Evolutionary conservation across 2,797 vertebrate species (phyloP).

Genomic region (Serranus cabrilla): DNA sequence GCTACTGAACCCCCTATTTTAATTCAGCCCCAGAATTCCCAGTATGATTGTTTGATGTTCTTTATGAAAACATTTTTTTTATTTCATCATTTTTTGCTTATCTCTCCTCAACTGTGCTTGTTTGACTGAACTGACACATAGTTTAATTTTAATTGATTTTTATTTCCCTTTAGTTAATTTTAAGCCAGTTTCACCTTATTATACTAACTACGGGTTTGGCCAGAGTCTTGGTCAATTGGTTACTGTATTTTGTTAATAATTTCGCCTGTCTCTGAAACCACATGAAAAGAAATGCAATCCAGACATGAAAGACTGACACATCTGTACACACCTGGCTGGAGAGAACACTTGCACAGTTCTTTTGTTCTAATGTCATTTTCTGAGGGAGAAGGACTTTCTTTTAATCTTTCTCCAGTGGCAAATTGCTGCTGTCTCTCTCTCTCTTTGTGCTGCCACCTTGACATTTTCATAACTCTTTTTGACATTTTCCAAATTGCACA

Average conservation of each 20-base stretch:
- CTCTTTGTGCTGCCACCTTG: constrained; percentile 42
- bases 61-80: constrained; percentile 53
- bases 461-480: constrained; percentile 64
- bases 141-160: constrained; percentile 8
- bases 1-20: constrained; percentile 51
- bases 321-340: constrained; percentile 6
- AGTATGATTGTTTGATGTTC: constrained; percentile 52
- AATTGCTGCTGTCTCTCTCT: constrained; percentile 28
- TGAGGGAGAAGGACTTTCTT: constrained; percentile 21
- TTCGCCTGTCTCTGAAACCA: too few relatives aligned
- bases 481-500: constrained; percentile 63
- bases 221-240: too few relatives aligned
- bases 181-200: background rate
- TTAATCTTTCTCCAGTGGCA: constrained; percentile 1
- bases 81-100: constrained; percentile 57
- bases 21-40: constrained; percentile 38
- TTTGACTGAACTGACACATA: constrained; percentile 35
- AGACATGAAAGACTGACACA: background rate
- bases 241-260: too few relatives aligned
- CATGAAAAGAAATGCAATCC: too few relatives aligned
- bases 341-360: background rate
- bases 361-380: constrained; percentile 21
- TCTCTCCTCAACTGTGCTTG: constrained; percentile 39
- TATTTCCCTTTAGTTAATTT: background rate
- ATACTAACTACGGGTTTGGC: too few relatives aligned